Evolutionary conservation across 92 coral and sea anemone species (phyloP).

Genomic region (Epizoanthus stellaris): DNA sequence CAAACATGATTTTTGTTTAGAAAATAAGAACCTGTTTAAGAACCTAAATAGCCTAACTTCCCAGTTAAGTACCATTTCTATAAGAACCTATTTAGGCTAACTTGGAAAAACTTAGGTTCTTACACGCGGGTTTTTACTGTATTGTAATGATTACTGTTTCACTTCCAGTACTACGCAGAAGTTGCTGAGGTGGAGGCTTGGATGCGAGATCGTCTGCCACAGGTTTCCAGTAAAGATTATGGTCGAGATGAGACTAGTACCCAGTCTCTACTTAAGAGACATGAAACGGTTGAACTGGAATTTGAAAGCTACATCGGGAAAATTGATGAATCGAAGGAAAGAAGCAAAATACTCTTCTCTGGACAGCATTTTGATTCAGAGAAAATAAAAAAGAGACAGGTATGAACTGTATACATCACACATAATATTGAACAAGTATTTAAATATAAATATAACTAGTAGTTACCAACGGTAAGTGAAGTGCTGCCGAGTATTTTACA

Average conservation of each 20-base stretch:
- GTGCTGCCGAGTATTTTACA: background rate
- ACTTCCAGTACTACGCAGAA: slow-evolving; percentile 80
- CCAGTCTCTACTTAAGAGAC: slow-evolving; percentile 84
- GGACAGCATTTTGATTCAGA: slow-evolving; percentile 75
- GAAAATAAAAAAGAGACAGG: slow-evolving; percentile 75
- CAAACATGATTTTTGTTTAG: too few relatives aligned
- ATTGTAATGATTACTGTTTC: background rate
- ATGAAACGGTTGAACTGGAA: slow-evolving; percentile 87
- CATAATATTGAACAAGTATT: background rate
- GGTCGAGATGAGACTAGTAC: slow-evolving; percentile 95
- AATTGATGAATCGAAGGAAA: slow-evolving; percentile 64
- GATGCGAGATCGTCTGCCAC: slow-evolving; percentile 87
- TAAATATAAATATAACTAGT: background rate
- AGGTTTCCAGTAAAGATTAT: slow-evolving; percentile 86
- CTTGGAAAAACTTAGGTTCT: too few relatives aligned
- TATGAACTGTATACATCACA: background rate
- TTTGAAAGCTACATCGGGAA: slow-evolving; percentile 72
- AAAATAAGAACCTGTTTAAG: too few relatives aligned
- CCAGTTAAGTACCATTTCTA: too few relatives aligned
- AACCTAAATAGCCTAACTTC: too few relatives aligned
- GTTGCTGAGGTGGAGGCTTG: slow-evolving; percentile 90
- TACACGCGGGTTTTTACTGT: too few relatives aligned
- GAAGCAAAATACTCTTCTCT: slow-evolving; percentile 63
- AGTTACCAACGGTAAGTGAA: background rate
- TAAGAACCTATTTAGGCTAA: too few relatives aligned